A percentile compares a stretch with the other conserved stretches of the same genome.
phyloP scores from a whole-genome alignment of 2,888 invertebrate species.

The Conops quadrifasciatus region DNA sequence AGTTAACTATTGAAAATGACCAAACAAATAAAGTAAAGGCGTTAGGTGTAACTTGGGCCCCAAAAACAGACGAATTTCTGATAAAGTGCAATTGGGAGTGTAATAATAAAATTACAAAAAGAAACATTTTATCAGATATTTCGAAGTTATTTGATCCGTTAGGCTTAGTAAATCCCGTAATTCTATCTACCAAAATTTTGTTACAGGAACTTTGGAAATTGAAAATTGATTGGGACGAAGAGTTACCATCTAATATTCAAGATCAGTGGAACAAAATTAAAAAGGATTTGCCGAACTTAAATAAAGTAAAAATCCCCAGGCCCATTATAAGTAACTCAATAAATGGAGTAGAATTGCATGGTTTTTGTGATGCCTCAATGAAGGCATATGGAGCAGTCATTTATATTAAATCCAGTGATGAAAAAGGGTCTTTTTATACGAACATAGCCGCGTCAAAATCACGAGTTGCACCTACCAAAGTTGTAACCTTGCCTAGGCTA shows the following conservation, averaged over 20 bases:
- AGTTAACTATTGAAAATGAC: background rate
- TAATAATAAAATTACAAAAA: slow-evolving; percentile 1
- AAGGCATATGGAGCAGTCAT: slow-evolving; percentile 26
- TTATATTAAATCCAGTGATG: slow-evolving; percentile 2
- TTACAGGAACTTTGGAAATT: slow-evolving; percentile 28
- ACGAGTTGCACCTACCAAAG: slow-evolving; percentile 34
- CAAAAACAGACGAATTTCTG: slow-evolving; percentile 15
- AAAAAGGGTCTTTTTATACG: background rate
- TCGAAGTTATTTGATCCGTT: slow-evolving; percentile 33
- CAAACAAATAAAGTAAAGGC: slow-evolving; percentile 21
- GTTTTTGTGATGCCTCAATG: slow-evolving; percentile 33
- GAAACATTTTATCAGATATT: slow-evolving; percentile 20
- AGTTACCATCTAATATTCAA: background rate
- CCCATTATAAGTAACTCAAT: background rate
- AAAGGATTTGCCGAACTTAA: slow-evolving; percentile 10
- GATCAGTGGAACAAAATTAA: slow-evolving; percentile 18
- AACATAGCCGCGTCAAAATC: slow-evolving; percentile 31
- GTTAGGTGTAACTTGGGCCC: slow-evolving; percentile 17
- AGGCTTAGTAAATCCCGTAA: slow-evolving; percentile 31
- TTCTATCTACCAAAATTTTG: slow-evolving; percentile 25
- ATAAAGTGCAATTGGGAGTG: slow-evolving; percentile 12
- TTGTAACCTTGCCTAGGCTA: slow-evolving; percentile 24
- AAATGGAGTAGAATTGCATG: slow-evolving; percentile 9
- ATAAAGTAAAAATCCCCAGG: slow-evolving; percentile 14
- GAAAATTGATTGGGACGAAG: slow-evolving; percentile 25